These are phyloP conservation scores for Drosophila watanabei DNA, from an alignment of 1,140 invertebrate genomes.

Conservation along the genomic window DNA sequence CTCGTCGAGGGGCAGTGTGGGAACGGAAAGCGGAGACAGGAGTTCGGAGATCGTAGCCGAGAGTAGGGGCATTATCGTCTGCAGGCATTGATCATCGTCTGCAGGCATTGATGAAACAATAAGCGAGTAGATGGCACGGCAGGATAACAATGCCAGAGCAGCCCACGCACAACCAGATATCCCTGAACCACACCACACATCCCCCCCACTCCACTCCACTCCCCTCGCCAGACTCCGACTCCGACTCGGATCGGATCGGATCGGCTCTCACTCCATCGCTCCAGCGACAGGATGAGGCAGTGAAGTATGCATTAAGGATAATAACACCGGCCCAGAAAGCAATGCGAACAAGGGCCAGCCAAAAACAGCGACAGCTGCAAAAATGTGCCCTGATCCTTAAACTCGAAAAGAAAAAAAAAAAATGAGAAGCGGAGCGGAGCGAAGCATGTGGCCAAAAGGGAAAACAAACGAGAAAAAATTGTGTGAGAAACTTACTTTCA, in stretches of 20 bases:
- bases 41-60: constrained; percentile 15
- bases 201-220: constrained; percentile 3
- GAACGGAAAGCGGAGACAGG: constrained; percentile 54
- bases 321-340: constrained; percentile 82
- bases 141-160: constrained; percentile 73
- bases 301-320: constrained; percentile 85
- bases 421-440: constrained; percentile 58
- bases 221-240: constrained; percentile 20
- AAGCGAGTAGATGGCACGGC: constrained; percentile 76
- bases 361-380: constrained; percentile 85
- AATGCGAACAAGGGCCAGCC: constrained; percentile 55
- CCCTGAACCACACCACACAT: constrained; percentile 9
- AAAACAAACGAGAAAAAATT: constrained; percentile 85
- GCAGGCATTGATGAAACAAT: constrained; percentile 83
- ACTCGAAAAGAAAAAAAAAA: constrained; percentile 44
- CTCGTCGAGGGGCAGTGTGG: constrained; percentile 55
- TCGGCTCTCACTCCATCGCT: constrained; percentile 19
- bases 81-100: constrained; percentile 82
- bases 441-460: constrained; percentile 84
- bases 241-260: constrained; percentile 3
- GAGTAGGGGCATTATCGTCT: constrained; percentile 70
- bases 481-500: constrained; percentile 86
- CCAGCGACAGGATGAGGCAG: constrained; percentile 71
- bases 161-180: constrained; percentile 71
- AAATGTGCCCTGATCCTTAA: constrained; percentile 84